Base-by-base conservation (phyloP, 2,113 vertebrate genomes). In the Nicator chloris region DNA sequence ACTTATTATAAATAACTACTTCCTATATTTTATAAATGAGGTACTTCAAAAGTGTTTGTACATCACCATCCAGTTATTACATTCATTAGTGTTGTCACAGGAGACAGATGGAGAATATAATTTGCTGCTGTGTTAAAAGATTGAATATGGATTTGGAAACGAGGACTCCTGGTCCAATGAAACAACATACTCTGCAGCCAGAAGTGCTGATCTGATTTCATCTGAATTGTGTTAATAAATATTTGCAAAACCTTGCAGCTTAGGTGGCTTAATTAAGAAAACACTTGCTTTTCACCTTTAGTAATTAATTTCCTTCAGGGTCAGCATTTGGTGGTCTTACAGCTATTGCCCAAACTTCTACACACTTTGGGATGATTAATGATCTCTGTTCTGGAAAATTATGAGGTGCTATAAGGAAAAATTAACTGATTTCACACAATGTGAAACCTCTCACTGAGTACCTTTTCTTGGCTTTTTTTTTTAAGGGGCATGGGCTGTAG, bases 211-310 rank as follows among this genome's bases (percentile, higher is more conserved):
- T 96, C 95, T 96, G 78, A 95, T 93, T 96, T 96, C 86, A 96
- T 92, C 85, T 89, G 69, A 96, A 93, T 53, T 44, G 87, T 88
- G 60, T 96, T 94, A 88, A 94, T 85, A 97, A 90, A 95, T 91
- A 93, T 95, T 92, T 94, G 94, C 50, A 92, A 95, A 86, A 87
- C 78, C 92, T 94, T 87, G 88, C 94, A 94, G 95, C 83, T 97
- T 97, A 97, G 94, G 96, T 94, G 92, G 97, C 92, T 97, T 97
- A 97, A 97, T 97, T 97, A 98, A 97, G 94, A 97, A 97, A 97
- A 95, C 90, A 94, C 96, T 97, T 96, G 79, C 86, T 95, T 97
- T 97, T 97, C 94, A 86, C 96, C 93, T 96, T 94, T 86, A 95
- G 95, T 89, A 97, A 97, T 95, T 97, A 26, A 97, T 97, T 97